These are phyloP conservation scores for Lathronympha strigana DNA, from an alignment of 2,888 invertebrate species.

Conservation along the genomic window DNA sequence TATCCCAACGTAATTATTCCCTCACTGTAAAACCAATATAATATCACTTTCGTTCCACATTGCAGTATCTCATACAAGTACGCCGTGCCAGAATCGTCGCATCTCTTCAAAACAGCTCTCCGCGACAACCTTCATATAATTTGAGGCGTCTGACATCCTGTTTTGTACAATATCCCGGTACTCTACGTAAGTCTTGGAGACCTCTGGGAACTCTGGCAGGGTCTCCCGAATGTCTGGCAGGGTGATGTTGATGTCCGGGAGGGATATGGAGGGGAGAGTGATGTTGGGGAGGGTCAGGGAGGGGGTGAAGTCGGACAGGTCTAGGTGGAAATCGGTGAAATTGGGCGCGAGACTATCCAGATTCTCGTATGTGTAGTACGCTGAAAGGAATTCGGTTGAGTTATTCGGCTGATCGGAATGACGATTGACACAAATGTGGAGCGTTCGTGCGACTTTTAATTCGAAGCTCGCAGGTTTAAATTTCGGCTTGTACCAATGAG, in stretches of 20 bases:
- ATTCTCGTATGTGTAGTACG: constrained; percentile 80
- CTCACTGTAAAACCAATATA: not conserved
- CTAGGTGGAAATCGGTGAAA: constrained; percentile 75
- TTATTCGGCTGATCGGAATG: constrained; percentile 41
- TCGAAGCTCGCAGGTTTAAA: too few relatives aligned
- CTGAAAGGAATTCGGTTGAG: constrained; percentile 68
- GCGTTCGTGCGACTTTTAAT: too few relatives aligned
- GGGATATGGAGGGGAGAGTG: constrained; percentile 55
- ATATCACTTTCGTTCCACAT: not conserved
- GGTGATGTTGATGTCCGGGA: constrained; percentile 60
- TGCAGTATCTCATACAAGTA: constrained; percentile 60
- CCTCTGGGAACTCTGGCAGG: constrained; percentile 71
- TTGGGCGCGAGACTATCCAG: constrained; percentile 74
- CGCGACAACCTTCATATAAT: constrained; percentile 79
- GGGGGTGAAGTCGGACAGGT: constrained; percentile 68
- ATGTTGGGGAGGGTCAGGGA: constrained; percentile 63
- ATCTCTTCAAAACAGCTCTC: constrained; percentile 81
- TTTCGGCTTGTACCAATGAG: too few relatives aligned
- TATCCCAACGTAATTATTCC: not conserved
- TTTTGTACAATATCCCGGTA: constrained; percentile 79
- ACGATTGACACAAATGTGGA: not conserved
- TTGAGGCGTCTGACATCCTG: constrained; percentile 78
- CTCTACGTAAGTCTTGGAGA: constrained; percentile 68
- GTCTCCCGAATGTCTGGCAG: constrained; percentile 66
- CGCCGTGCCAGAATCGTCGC: constrained; percentile 67